Conservation (phyloP, 2,797 vertebrate species). For the Mormyrus hasselquistii region DNA sequence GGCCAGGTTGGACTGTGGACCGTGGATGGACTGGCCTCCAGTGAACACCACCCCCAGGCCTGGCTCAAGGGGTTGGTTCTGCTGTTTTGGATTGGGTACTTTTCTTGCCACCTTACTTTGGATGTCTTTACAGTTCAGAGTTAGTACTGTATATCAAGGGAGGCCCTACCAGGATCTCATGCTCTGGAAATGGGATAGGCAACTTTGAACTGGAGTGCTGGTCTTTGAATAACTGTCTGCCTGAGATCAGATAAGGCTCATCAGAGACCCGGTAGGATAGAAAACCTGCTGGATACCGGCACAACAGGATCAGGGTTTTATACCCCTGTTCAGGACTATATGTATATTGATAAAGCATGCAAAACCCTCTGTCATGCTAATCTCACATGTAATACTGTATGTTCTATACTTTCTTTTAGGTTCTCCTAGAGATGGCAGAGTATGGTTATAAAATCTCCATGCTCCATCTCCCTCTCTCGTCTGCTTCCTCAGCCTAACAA, state of each 20-base stretch:
- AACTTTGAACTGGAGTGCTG: neutral
- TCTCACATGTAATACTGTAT: neutral
- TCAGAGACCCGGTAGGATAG: neutral
- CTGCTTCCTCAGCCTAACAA: neutral
- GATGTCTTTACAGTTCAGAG: neutral
- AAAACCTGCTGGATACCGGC: neutral
- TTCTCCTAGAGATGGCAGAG: neutral
- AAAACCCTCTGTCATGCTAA: neutral
- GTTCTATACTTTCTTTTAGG: neutral
- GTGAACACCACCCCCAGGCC: neutral
- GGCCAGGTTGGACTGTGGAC: neutral
- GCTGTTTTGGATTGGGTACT: neutral
- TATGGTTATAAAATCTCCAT: neutral
- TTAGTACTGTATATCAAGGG: neutral
- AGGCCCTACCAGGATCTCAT: neutral
- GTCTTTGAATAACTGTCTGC: neutral
- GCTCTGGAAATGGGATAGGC: neutral
- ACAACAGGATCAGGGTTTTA: neutral
- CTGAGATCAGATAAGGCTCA: neutral
- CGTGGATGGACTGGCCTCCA: neutral
- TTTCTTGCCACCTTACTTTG: neutral
- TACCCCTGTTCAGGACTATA: neutral
- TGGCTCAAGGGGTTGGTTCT: neutral
- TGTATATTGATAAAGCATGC: neutral
- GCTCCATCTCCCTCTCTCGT: neutral